Conservation (phyloP, 2,113 vertebrate genomes). For the Condylura cristata region DNA sequence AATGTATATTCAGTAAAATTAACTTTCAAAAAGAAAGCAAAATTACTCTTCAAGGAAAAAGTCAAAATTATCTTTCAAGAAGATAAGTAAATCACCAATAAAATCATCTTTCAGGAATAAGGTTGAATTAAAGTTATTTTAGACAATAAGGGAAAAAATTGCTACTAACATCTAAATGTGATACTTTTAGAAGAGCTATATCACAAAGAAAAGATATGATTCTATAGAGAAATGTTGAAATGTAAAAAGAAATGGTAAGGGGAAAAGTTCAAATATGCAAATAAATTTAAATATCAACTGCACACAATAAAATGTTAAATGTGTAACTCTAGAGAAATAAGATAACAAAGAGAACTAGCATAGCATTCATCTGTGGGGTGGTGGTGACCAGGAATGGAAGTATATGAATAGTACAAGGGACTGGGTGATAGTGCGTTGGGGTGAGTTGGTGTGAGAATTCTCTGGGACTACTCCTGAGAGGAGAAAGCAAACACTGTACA, state of each 20-base stretch:
- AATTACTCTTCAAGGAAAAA: conserved; percentile 21
- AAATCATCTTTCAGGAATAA: conserved; percentile 34
- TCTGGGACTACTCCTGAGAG: too few species aligned
- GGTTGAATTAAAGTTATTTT: background rate
- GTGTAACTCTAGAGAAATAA: background rate
- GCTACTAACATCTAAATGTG: background rate
- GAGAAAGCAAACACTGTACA: too few species aligned
- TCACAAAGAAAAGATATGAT: background rate
- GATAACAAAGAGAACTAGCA: background rate
- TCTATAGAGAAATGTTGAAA: background rate
- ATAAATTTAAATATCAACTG: background rate
- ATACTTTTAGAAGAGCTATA: background rate
- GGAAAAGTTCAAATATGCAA: background rate
- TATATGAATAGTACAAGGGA: background rate
- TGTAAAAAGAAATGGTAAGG: background rate
- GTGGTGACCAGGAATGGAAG: background rate
- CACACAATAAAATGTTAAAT: background rate
- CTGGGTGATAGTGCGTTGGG: too few species aligned
- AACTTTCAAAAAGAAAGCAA: conserved; percentile 40
- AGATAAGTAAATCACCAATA: background rate
- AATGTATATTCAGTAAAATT: conserved; percentile 13
- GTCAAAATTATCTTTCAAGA: conserved; percentile 20
- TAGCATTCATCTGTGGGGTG: background rate
- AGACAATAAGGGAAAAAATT: background rate
- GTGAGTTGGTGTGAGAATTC: too few species aligned